Base-by-base conservation (phyloP, 2,888 invertebrate genomes). In the Diarsia mendica region DNA sequence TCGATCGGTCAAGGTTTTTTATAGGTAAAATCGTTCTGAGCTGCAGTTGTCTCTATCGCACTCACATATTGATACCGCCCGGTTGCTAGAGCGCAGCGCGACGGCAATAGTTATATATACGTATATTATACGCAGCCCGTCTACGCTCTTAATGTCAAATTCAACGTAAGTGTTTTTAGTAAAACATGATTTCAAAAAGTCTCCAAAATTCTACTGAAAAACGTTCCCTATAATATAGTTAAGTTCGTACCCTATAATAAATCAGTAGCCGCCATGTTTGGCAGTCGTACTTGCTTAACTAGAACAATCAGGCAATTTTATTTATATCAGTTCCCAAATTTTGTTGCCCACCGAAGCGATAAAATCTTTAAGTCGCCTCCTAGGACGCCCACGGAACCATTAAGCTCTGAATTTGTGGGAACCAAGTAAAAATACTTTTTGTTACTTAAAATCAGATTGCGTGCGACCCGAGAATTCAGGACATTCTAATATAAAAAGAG, bases 261-360 rank as follows among this genome's bases (percentile, higher is more conserved):
- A 78, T 78, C 68, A 67, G 48, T 13, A 44, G 78, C 28, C 49
- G 67, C 78, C 53, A 55, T 58, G 44, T 66, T 66, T 66, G 46
- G 61, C 33, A 66, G 55, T 23, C 78, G 28, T 67, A 58, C 55
- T 66, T 72, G 46, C 46, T 33, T 61, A 79, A 80, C 64, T 69
- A 64, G 58, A 79, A 79, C 58, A 79, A 79, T 79, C 79, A 23
- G 48, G 70, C 79, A 51, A 69, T 79, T 79, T 79, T 70, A 83
- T 83, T 83, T 83, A 84, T 84, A 79, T 84, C 79, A 79, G 84
- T 84, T 79, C 51, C 68, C 71, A 79, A 70, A 83, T 79, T 79
- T 65, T 79, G 53, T 84, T 84, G 84, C 72, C 51, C 58, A 79
- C 79, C 53, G 79, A 71, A 65, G 58, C 64, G 80, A 79, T 79